Evolutionary conservation across 2,113 vertebrate species (phyloP), one percentile per base, ranked within the genome.

Genomic region (Camelus bactrianus): DNA sequence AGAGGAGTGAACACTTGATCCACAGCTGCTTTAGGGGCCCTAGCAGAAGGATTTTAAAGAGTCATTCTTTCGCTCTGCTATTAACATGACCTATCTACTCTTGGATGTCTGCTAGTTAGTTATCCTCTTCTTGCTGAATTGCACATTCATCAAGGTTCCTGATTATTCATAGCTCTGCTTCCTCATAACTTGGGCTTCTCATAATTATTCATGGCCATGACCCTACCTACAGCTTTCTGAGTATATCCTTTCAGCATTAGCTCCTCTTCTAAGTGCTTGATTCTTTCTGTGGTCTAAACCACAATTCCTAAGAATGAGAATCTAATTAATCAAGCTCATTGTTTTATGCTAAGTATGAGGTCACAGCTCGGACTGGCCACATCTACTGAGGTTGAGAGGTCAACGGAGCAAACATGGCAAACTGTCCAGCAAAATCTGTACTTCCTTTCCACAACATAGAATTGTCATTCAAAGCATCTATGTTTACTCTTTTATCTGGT

Each of bases 91-190:
- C 19, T n/a, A 64, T 60, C 16, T 87, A 35, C 52, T 86, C 46
- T 62, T 13, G 14, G 24, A n/a, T n/a, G 19, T 72, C 70, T 30
- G 32, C 38, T 89, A 56, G 16, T 80, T n/a, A 24, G 12, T 35
- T 52, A 50, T 38, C 35, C 9, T 64, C 28, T 54, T 92, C 32
- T 50, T 91, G 54, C 46, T 83, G 56, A 95, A 32, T 5, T 90
- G 52, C 64, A 52, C 60, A 30, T 8, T 82, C 13, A 87, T 58
- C 20, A 42, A 80, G 20, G 0, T 32, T 93, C 35, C 19, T 73
- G 91, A 62, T 93, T 79, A 73, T 19, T 88, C 56, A 60, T 28
- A 38, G 35, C 65, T 94, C 94, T 89, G 32, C 14, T 91, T 84
- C 50, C n/a, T 54, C 20, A 28, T 65, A 73, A 54, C 5, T 52